These are phyloP conservation scores for Isoperla grammatica DNA, from an alignment of 2,888 invertebrate genomes.

Conservation along the genomic window DNA sequence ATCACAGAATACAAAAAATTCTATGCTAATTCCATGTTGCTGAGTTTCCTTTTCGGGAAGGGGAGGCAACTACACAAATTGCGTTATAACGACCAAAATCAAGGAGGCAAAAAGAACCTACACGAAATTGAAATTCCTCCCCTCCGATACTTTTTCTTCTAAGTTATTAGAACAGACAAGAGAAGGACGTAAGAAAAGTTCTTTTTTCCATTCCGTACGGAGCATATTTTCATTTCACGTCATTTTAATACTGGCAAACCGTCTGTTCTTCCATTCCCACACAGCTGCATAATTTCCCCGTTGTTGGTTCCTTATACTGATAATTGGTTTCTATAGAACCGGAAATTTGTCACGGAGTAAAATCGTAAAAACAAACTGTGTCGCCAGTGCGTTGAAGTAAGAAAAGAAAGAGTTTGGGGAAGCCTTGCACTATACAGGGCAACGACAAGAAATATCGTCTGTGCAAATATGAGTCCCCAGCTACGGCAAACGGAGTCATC, in stretches of 20 bases:
- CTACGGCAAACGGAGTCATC: no score
- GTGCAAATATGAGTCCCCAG: no score
- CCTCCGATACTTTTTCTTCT: conserved; percentile 2
- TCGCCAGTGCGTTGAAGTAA: no score
- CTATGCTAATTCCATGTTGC: conserved; percentile 8
- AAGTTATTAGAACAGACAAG: conserved; percentile 10
- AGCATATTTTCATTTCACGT: conserved; percentile 8
- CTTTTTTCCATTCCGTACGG: background rate
- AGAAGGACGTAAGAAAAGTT: background rate
- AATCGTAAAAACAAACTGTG: conserved; percentile 1
- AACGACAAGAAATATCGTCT: no score
- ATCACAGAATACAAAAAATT: conserved; percentile 1
- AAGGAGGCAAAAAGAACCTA: conserved; percentile 1
- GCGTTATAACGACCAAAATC: conserved; percentile 13
- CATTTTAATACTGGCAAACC: conserved; percentile 8
- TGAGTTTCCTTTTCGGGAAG: background rate
- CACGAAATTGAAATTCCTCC: conserved; percentile 12
- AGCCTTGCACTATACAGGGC: no score
- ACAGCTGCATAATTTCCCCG: background rate
- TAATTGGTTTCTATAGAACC: conserved; percentile 9
- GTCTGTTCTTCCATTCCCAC: background rate
- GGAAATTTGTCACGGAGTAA: background rate
- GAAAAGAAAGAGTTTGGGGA: no score
- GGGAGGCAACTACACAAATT: conserved; percentile 2
- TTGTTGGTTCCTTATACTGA: conserved; percentile 3